Base-by-base conservation (phyloP, 37 sponge, comb jelly and placozoan genomes). In the Axinella damicornis region DNA sequence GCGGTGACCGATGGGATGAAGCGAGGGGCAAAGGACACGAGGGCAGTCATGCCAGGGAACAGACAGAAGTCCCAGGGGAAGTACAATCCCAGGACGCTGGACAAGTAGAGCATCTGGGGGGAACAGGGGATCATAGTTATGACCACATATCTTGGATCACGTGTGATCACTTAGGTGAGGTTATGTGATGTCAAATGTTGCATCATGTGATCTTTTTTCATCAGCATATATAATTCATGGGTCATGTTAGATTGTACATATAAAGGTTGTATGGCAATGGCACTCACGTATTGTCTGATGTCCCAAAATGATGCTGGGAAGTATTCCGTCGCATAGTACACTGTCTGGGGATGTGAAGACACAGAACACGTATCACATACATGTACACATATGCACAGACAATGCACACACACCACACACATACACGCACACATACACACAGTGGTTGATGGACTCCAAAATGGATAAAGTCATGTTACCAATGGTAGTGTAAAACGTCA, bases 31-130 rank as follows among this genome's bases (percentile, higher is more conserved):
- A 78, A 83, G 25, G 78, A 71, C 18, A 37, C 76, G 4, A 87
- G 64, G 17, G 88, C 62, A 17, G 78, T 64, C 53, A 74, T 78
- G 20, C 68, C 78, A 38, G 73, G 66, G 40, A 61, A 70, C 67
- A 87, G 70, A 61, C 83, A 87, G 73, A 92, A 83, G 28, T 92
- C 92, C 68, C 77, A 85, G 53, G 92, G 92, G 59, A 92, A 87
- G 78, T 92, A 92, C 31, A 92, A 69, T 15, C 79, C 84, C 13
- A 87, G 64, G 11, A 70, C 57, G 71, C 82, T 91, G 36, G 77
- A 31, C 11, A 91, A 18, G 53, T 77, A 86, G 25, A 86, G 62
- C 83, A 91, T 75, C 91, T 91, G 77, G 19, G 34, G 1, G 72
- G 40, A 41, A 2, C 1, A 0, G 1, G 19, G n/a, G n/a, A n/a